Evolutionary conservation across 2,888 invertebrate genomes (phyloP), one percentile per base, ranked within the genome.

Genomic region (Noctua janthina): DNA sequence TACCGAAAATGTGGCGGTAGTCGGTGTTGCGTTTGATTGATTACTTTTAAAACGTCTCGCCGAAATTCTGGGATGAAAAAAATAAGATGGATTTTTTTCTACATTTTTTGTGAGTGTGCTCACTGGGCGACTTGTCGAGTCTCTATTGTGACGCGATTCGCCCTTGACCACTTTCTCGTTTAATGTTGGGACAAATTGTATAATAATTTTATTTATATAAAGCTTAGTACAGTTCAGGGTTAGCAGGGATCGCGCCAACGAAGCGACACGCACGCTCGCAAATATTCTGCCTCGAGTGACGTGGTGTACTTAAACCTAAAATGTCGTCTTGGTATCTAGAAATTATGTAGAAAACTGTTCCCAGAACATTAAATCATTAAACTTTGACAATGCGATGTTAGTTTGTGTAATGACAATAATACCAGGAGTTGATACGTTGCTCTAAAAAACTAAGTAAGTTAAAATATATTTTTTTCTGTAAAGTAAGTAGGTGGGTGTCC

Each of bases 1-100:
- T 78, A 90, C 92, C 93, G 85, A 94, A 93, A 94, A 94, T 91
- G 90, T 88, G 92, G 91, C 93, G 94, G 93, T 94, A 94, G 93
- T 82, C 59, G 73, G 46, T 69, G 43, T 74, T 51, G 13, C 23
- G 51, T 76, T 72, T 86, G 85, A 86, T 86, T 81, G 86, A 86
- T 86, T 76, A 79, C 71, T 72, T 77, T 49, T 73, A 67, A 83
- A 87, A 79, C 10, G 79, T 59, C 39, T 79, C 76, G 73, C 56
- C 74, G 70, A 68, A 83, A 83, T 79, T 74, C 70, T 56, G 35
- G 74, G 79, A 70, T 46, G 6, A 66, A 72, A 73, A 73, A 78
- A 82, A 72, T 17, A 20, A 56, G 35, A 64, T 69, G 6, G 5
- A 1, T 54, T 68, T 83, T 81, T 85, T 85, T 76, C 66, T 62